Percentiles rank a stretch among this genome's conserved stretches.
These are phyloP conservation scores for human DNA, from an alignment of 2,113 vertebrate species.

Conservation along the genomic window DNA sequence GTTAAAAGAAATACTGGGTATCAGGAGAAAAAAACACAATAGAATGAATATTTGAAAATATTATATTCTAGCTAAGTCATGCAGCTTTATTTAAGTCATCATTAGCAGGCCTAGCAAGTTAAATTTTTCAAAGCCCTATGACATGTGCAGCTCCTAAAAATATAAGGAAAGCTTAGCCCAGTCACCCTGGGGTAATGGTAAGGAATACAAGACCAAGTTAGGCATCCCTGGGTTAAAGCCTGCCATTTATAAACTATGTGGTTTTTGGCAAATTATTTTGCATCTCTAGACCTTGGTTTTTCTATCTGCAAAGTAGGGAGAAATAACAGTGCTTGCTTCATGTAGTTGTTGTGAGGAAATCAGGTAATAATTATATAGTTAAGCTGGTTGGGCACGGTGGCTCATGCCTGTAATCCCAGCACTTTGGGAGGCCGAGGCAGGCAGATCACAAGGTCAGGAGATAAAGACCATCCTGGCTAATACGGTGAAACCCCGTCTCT, in stretches of 20 bases:
- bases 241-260: background rate
- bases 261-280: background rate
- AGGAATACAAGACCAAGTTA: background rate
- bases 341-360: background rate
- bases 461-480: no score
- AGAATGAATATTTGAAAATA: slow-evolving; percentile 32
- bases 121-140: background rate
- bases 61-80: background rate
- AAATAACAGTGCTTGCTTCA: background rate
- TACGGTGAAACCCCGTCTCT: no score
- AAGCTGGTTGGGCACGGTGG: fast-evolving
- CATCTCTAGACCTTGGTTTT: background rate
- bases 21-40: background rate
- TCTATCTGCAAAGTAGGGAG: background rate
- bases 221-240: background rate
- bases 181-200: no score
- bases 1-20: slow-evolving; percentile 23
- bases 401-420: no score
- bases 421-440: no score
- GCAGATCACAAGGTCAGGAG: no score
- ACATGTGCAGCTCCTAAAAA: background rate
- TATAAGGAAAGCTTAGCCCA: background rate
- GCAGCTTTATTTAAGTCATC: background rate
- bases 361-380: background rate
- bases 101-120: slow-evolving; percentile 3